Conservation (phyloP, 2,797 vertebrate species). For the Macrochelys suwanniensis region DNA sequence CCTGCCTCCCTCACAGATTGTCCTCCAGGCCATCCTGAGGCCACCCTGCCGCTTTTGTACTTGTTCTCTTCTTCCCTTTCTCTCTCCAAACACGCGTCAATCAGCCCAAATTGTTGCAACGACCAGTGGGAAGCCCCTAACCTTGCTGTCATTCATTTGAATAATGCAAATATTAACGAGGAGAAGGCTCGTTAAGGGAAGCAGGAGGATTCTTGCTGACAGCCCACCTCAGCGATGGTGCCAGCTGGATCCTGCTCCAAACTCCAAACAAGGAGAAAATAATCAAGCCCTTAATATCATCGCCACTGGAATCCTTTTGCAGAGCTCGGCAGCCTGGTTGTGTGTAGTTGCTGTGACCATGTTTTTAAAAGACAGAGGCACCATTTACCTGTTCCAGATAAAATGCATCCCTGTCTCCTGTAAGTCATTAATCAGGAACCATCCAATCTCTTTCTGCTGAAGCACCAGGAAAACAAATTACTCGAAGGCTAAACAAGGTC, state of each 20-base stretch:
- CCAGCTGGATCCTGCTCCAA: conserved; percentile 6
- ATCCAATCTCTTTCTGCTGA: conserved; percentile 52
- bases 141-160: conserved; percentile 67
- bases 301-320: not conserved
- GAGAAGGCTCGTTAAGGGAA: conserved; percentile 47
- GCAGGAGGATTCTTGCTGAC: conserved; percentile 28
- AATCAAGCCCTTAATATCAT: conserved; percentile 24
- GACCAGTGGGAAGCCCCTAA: conserved; percentile 67
- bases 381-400: conserved; percentile 62
- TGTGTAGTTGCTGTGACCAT: not conserved
- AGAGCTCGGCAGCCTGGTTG: not conserved
- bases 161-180: conserved; percentile 69
- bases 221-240: conserved; percentile 35
- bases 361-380: conserved; percentile 6
- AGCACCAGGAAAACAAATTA: conserved; percentile 70
- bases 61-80: not conserved
- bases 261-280: conserved; percentile 18
- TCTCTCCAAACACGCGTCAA: not conserved
- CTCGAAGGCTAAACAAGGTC: conserved; percentile 55
- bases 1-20: not conserved
- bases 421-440: conserved; percentile 60
- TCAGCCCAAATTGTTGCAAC: conserved; percentile 37
- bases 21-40: not conserved
- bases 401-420: not conserved
- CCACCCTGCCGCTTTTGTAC: not conserved